Evolutionary conservation across 2,797 vertebrate species (phyloP), one percentile per base, ranked within the genome.

Genomic region (Pangasius djambal): DNA sequence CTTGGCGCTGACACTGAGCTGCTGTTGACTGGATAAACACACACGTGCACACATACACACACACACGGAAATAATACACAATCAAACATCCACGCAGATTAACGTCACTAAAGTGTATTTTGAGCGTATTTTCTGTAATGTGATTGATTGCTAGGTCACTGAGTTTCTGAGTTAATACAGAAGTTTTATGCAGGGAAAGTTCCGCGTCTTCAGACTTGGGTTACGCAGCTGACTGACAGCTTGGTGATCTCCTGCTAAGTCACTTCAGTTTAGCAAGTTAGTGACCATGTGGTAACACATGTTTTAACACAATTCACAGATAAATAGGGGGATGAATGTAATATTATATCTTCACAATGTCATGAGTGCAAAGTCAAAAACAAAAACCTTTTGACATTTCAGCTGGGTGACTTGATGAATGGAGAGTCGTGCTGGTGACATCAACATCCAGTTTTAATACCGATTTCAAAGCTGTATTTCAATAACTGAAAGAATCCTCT

Each of bases 1-100:
- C 93, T 92, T 86, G 55, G 44, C 87, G 93, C 92, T 93, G 92
- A 91, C 72, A 90, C 92, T 92, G 93, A 95, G 94, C 93, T 92
- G 94, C 94, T 96, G 94, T 96, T 96, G 93, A 63, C 81, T 83
- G 34, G 81, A 83, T 83, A 83, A 63, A 83, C n/a, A 63, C 59
- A n/a, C 37, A 28, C 57, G n/a, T 1, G 2, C 6, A 44, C n/a
- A 40, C 81, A 44, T 37, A 40, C 40, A 77, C 75, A 79, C 50
- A 31, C 50, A 57, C 78, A 57, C 78, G 28, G 13, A 89, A 85
- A 90, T 86, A 92, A 92, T 94, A 94, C 89, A 88, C 85, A 78
- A 83, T 67, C 37, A 85, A 87, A 86, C 83, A 55, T 31, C 20
- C 28, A 31, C 16, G 6, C 52, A 37, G 31, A 78, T 78, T 55